Conservation (phyloP, 2,888 invertebrate genomes). For the Amphimallon solstitiale region DNA sequence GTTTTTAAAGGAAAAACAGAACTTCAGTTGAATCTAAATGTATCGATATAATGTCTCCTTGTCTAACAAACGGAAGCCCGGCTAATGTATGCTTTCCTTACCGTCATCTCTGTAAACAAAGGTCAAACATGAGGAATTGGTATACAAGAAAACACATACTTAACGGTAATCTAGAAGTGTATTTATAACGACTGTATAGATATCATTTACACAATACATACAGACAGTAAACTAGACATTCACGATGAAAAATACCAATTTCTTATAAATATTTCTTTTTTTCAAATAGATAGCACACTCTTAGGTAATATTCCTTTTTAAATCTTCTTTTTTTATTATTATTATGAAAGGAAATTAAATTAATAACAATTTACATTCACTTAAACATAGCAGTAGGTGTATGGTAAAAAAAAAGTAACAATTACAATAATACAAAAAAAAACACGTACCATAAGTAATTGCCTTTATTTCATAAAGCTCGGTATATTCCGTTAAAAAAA, state of each 20-base stretch:
- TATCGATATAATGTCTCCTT: too few relatives aligned
- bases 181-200: slow-evolving; percentile 38
- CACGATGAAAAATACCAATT: slow-evolving; percentile 33
- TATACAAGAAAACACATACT: not conserved
- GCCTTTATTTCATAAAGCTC: not conserved
- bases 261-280: slow-evolving; percentile 11
- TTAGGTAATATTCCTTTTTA: slow-evolving; percentile 1
- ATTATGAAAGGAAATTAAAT: not conserved
- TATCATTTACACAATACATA: slow-evolving; percentile 46
- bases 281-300: slow-evolving; percentile 21
- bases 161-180: slow-evolving; percentile 37
- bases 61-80: too few relatives aligned
- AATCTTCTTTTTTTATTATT: too few relatives aligned
- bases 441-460: not conserved
- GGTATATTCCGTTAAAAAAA: not conserved
- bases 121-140: too few relatives aligned
- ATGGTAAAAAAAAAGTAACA: not conserved
- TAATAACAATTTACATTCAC: slow-evolving; percentile 3
- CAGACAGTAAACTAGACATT: slow-evolving; percentile 39
- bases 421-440: not conserved
- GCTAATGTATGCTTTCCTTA: too few relatives aligned
- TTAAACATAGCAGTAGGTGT: not conserved
- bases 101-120: too few relatives aligned
- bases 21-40: too few relatives aligned
- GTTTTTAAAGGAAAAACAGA: too few relatives aligned